Conservation (phyloP, 2,797 vertebrate genomes). For the Otolemur crassicaudatus region DNA sequence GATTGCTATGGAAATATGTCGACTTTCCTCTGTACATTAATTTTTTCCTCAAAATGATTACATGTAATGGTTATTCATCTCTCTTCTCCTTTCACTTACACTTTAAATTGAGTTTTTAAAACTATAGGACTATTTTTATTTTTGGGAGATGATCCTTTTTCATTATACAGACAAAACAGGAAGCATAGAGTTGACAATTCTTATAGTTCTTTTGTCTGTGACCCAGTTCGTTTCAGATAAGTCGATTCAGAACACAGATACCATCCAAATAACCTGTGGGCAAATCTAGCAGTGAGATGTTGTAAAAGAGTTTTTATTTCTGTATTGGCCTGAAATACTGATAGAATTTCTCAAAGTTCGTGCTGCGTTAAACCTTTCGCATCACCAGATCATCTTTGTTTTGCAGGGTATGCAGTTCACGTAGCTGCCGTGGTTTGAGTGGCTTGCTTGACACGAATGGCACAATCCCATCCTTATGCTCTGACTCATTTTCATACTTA, state of each 20-base stretch:
- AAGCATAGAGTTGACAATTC: not conserved
- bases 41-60: not conserved
- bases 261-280: not conserved
- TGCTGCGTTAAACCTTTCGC: not conserved
- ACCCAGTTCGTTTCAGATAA: not conserved
- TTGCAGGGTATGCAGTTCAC: not conserved
- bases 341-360: not conserved
- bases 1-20: not conserved
- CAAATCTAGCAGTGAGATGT: not conserved
- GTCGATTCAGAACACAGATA: not conserved
- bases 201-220: not conserved
- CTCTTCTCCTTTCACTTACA: not conserved
- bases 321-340: not conserved
- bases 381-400: not conserved
- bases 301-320: conserved; percentile 13
- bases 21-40: not conserved
- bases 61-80: not conserved
- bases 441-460: conserved; percentile 1
- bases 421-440: not conserved
- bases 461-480: conserved; percentile 12
- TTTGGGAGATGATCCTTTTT: not conserved
- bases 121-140: not conserved
- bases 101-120: not conserved
- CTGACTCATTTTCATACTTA: conserved; percentile 49
- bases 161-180: not conserved